Conservation (phyloP, 2,888 invertebrate species). For the Drosophila anomalipes region DNA sequence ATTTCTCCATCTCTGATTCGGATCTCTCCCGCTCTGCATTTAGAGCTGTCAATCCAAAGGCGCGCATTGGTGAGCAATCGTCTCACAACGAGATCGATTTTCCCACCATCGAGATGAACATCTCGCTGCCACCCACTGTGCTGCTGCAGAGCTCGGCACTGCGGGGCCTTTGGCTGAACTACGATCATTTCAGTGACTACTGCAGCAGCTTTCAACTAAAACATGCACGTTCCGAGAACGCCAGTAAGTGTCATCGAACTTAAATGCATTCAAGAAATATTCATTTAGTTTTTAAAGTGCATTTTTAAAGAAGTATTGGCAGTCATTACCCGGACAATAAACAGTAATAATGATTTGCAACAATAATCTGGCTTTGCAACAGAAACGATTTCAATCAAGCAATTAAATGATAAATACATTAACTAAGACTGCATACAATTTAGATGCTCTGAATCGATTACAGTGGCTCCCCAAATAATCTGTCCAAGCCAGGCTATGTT, state of each 20-base stretch:
- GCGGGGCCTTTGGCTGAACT: conserved; percentile 86
- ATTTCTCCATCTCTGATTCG: not conserved
- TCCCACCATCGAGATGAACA: conserved; percentile 84
- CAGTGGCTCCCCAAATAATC: not conserved
- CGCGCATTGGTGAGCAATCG: conserved; percentile 81
- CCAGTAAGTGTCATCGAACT: conserved; percentile 60
- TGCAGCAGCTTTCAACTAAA: conserved; percentile 82
- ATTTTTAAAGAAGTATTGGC: too few species aligned
- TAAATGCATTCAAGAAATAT: not conserved
- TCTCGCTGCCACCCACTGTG: conserved; percentile 85
- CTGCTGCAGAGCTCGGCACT: conserved; percentile 85
- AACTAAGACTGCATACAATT: not conserved
- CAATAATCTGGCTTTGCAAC: not conserved
- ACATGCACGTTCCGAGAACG: conserved; percentile 67
- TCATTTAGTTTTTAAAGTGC: not conserved
- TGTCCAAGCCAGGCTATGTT: not conserved
- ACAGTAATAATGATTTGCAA: not conserved
- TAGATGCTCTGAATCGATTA: too few species aligned
- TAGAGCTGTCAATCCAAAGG: conserved; percentile 79
- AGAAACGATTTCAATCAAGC: not conserved
- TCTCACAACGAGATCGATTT: conserved; percentile 85
- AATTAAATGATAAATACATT: not conserved
- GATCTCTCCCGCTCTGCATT: not conserved
- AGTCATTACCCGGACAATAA: not conserved
- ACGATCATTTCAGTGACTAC: conserved; percentile 87